Percentiles rank a stretch among this genome's conserved stretches.
These are phyloP conservation scores for Resseliella maxima DNA, from an alignment of 2,888 invertebrate genomes.

Conservation along the genomic window DNA sequence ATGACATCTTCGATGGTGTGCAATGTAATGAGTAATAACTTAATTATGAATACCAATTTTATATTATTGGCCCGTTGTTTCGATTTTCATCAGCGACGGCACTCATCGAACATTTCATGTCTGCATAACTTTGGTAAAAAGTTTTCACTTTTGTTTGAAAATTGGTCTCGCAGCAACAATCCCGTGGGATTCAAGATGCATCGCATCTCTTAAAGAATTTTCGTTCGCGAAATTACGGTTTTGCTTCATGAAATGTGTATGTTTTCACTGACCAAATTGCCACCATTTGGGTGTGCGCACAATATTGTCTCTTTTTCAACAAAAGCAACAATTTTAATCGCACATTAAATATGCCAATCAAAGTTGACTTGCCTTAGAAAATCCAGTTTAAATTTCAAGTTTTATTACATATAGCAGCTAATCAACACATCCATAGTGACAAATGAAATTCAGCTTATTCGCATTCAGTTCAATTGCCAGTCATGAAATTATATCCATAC, in stretches of 20 bases:
- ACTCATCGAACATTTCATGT: constrained; percentile 29
- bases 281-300: background rate
- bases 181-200: background rate
- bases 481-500: background rate
- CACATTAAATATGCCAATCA: constrained; percentile 25
- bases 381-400: background rate
- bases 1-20: background rate
- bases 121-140: background rate
- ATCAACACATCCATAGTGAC: constrained; percentile 5
- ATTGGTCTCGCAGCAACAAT: background rate
- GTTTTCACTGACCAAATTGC: constrained; percentile 15
- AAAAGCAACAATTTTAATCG: background rate
- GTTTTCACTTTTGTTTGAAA: background rate
- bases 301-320: background rate
- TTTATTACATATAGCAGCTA: background rate
- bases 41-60: constrained; percentile 51
- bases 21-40: constrained; percentile 23
- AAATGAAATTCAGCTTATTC: background rate
- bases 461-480: background rate
- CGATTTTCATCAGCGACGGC: background rate
- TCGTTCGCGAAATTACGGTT: background rate
- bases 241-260: background rate
- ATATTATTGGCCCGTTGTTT: constrained; percentile 35
- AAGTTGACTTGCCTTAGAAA: background rate
- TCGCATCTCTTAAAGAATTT: background rate